phyloP scores from a whole-genome alignment of 2,888 invertebrate species.

The Isoperla grammatica region DNA sequence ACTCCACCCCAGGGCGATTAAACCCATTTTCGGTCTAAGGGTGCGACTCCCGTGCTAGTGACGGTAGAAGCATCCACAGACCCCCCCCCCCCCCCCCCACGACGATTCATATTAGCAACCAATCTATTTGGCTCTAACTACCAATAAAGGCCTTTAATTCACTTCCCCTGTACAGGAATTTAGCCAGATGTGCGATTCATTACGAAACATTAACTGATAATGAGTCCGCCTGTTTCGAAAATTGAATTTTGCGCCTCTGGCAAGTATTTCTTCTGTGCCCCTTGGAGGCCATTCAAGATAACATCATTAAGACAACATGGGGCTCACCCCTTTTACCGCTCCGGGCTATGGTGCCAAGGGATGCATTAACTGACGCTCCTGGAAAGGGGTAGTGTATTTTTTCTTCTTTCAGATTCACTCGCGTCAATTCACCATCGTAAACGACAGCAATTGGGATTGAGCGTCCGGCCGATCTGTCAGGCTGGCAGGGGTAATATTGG shows the following conservation, averaged over 20 bases:
- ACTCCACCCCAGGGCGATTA: no score
- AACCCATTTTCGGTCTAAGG: no score
- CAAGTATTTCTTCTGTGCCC: slow-evolving; percentile 6
- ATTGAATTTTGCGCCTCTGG: slow-evolving; percentile 16
- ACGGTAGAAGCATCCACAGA: no score
- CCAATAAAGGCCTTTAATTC: neutral
- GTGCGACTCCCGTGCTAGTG: no score
- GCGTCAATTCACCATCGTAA: slow-evolving; percentile 10
- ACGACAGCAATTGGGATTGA: slow-evolving; percentile 14
- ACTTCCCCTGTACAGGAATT: slow-evolving; percentile 1
- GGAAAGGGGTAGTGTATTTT: slow-evolving; percentile 3
- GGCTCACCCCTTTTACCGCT: neutral
- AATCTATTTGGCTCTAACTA: slow-evolving; percentile 8
- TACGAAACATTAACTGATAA: slow-evolving; percentile 15
- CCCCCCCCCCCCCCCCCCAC: no score
- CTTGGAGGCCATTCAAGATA: slow-evolving; percentile 4
- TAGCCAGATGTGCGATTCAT: slow-evolving; percentile 7
- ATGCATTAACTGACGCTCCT: no score
- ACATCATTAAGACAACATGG: slow-evolving; percentile 19
- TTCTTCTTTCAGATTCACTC: slow-evolving; percentile 6
- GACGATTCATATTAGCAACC: slow-evolving; percentile 2
- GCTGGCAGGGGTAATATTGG: no score
- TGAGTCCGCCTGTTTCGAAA: slow-evolving; percentile 4
- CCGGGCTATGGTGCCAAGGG: neutral
- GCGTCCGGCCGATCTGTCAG: slow-evolving; percentile 7